Conservation (phyloP, 2,113 vertebrate genomes). For the Nycticebus coucang region DNA sequence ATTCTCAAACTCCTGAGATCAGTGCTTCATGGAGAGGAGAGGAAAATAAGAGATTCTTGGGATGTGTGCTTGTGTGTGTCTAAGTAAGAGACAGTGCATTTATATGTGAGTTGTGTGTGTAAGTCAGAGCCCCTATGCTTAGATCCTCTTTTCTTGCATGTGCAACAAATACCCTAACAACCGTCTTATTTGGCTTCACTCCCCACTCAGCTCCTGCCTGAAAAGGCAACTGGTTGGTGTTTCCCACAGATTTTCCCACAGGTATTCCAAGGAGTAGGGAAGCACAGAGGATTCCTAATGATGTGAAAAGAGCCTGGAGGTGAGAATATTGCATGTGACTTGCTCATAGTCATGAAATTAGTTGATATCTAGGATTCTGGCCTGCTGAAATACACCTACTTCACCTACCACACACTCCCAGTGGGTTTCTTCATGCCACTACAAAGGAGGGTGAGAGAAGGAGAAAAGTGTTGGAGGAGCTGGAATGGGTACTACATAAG, state of each 20-base stretch:
- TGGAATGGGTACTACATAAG: no score
- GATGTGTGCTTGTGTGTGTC: not conserved
- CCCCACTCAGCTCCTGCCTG: not conserved
- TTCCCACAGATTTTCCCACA: not conserved
- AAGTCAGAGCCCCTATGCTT: not conserved
- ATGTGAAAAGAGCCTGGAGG: not conserved
- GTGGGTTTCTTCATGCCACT: no score
- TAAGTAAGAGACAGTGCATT: not conserved
- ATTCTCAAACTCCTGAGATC: slow-evolving; percentile 24
- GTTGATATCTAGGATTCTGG: not conserved
- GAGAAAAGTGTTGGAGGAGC: no score
- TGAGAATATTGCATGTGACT: not conserved
- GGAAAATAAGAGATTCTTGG: not conserved
- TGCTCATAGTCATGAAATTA: not conserved
- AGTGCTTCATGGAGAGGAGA: not conserved
- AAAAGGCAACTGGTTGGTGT: not conserved
- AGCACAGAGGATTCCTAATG: not conserved
- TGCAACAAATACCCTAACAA: not conserved
- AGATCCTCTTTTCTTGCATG: not conserved
- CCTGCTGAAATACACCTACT: not conserved
- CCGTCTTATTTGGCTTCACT: not conserved
- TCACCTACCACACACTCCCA: no score
- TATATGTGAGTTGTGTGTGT: not conserved
- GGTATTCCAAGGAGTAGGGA: slow-evolving; percentile 11
- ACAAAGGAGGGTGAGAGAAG: no score